A percentile compares a stretch with the other conserved stretches of the same genome.
phyloP scores from a whole-genome alignment of 2,113 vertebrate species.

The Apodemus sylvaticus region DNA sequence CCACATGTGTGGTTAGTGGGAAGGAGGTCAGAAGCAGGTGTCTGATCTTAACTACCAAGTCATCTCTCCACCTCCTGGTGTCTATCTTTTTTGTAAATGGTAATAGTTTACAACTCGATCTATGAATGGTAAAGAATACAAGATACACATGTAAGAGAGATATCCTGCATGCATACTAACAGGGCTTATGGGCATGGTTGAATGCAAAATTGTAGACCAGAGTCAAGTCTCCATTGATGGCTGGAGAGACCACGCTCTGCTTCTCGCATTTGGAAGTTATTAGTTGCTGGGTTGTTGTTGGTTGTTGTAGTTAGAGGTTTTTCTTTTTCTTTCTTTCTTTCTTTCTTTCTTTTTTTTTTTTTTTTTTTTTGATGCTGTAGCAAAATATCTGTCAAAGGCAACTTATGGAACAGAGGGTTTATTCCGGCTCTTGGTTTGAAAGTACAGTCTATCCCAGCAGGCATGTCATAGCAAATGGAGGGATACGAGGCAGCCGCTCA shows the following conservation, averaged over 20 bases:
- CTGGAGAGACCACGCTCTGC: neutral
- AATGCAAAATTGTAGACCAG: neutral
- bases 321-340: neutral
- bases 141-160: neutral
- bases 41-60: neutral
- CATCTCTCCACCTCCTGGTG: neutral
- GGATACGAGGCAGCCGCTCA: neutral
- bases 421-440: neutral
- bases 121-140: neutral
- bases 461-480: too few relatives aligned
- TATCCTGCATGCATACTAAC: neutral
- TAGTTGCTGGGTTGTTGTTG: neutral
- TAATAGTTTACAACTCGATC: neutral
- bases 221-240: fast-evolving
- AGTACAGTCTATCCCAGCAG: neutral
- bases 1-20: neutral
- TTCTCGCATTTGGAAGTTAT: neutral
- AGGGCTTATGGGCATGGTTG: fast-evolving
- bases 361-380: neutral
- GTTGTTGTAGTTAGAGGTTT: neutral
- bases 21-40: neutral
- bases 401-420: neutral
- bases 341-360: neutral
- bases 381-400: neutral
- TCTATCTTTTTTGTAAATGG: neutral